phyloP scores from a whole-genome alignment of 2,113 vertebrate genomes.

The Myotis yumanensis region DNA sequence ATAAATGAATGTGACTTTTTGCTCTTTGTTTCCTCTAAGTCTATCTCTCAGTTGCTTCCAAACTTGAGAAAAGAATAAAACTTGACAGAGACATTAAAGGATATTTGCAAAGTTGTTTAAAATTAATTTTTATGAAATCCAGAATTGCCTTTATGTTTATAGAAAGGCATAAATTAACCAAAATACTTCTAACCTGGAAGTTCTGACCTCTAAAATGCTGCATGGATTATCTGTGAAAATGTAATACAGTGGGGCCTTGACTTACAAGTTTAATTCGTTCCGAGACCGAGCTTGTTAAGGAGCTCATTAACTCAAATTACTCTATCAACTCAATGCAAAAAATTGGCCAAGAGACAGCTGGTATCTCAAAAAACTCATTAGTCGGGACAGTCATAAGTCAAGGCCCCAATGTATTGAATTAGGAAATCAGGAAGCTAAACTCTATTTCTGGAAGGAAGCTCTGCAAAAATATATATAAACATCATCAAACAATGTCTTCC shows the following conservation, averaged over 20 bases:
- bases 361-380: no score
- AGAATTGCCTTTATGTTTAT: neutral
- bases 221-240: constrained; percentile 21
- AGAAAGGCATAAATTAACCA: neutral
- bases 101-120: constrained; percentile 24
- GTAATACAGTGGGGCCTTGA: no score
- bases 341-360: no score
- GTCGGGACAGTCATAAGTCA: no score
- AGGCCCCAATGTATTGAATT: no score
- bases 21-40: neutral
- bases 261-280: no score
- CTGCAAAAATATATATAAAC: neutral
- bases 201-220: constrained; percentile 15
- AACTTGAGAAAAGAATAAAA: neutral
- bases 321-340: no score
- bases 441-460: constrained; percentile 19
- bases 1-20: neutral
- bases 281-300: no score
- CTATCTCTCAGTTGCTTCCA: neutral
- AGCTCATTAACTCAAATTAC: no score
- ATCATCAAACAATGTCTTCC: neutral
- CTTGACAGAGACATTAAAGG: neutral
- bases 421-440: constrained; percentile 2
- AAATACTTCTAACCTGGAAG: neutral
- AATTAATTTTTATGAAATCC: constrained; percentile 45